phyloP scores from a whole-genome alignment of 1,140 invertebrate species.

The Anoplophora glabripennis region DNA sequence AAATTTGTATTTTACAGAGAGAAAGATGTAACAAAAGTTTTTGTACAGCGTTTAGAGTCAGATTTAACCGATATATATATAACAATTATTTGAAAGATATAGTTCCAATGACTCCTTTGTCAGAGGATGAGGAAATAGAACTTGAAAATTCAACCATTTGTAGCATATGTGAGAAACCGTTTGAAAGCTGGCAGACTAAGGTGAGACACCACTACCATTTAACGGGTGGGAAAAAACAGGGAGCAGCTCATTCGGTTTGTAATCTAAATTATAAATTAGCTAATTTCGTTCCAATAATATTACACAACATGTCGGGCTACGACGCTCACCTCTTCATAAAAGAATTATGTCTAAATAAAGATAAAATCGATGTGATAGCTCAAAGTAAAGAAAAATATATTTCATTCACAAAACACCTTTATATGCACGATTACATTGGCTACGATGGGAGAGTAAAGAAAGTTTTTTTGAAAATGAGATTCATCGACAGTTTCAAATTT shows the following conservation, averaged over 20 bases:
- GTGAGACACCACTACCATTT: slow-evolving; percentile 38
- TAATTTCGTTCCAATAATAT: slow-evolving; percentile 6
- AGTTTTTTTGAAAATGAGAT: slow-evolving; percentile 33
- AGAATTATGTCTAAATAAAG: not conserved
- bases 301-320: slow-evolving; percentile 3
- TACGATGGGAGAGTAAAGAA: slow-evolving; percentile 2
- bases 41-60: not conserved
- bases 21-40: not conserved
- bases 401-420: slow-evolving; percentile 31
- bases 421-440: slow-evolving; percentile 16
- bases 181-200: slow-evolving; percentile 24
- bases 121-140: too few relatives aligned
- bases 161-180: slow-evolving; percentile 27
- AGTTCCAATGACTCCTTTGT: too few relatives aligned
- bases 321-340: slow-evolving; percentile 8
- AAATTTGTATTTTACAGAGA: not conserved
- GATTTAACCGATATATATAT: too few relatives aligned
- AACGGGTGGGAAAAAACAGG: slow-evolving; percentile 30
- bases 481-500: slow-evolving; percentile 43
- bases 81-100: too few relatives aligned
- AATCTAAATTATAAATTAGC: slow-evolving; percentile 1
- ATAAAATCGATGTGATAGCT: not conserved
- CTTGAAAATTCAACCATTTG: too few relatives aligned
- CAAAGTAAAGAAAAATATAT: slow-evolving; percentile 17
- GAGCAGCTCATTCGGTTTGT: not conserved